Conservation (phyloP, 30 jellyfish, hydroid and myxozoan species). For the Mastigias papua region DNA sequence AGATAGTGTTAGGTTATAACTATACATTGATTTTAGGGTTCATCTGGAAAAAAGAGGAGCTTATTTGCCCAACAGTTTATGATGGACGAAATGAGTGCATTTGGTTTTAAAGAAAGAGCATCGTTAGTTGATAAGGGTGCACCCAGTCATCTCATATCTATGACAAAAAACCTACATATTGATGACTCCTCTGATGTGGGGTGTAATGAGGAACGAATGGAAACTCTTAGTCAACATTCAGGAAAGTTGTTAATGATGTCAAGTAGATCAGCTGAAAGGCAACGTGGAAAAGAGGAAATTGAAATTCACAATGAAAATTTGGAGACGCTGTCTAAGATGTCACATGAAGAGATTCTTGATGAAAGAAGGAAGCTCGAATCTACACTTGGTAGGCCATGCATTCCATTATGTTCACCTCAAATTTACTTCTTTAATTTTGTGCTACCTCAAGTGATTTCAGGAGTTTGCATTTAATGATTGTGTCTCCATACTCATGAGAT, state of each 20-base stretch:
- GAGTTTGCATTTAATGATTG: no score
- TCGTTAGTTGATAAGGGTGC: neutral
- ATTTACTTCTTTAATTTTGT: no score
- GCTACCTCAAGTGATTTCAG: no score
- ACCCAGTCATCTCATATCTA: neutral
- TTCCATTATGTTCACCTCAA: no score
- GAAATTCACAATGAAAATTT: constrained; percentile 75
- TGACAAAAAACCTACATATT: neutral
- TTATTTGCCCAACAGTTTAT: constrained; percentile 82
- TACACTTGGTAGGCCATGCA: constrained; percentile 83
- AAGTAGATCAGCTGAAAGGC: neutral
- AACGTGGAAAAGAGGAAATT: constrained; percentile 1
- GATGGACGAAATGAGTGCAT: constrained; percentile 7
- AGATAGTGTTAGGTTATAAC: no score
- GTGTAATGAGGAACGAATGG: neutral
- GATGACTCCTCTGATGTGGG: neutral
- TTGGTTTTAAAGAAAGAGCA: constrained; percentile 36
- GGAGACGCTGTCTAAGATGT: constrained; percentile 34
- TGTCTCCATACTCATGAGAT: no score
- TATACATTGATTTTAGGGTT: constrained; percentile 11
- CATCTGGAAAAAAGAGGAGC: constrained; percentile 50
- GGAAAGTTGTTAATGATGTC: constrained; percentile 6
- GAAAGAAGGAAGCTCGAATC: constrained; percentile 62
- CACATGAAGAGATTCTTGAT: constrained; percentile 63
- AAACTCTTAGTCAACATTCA: neutral